Base-by-base conservation (phyloP, 2,797 vertebrate species). In the Acanthurus tractus region DNA sequence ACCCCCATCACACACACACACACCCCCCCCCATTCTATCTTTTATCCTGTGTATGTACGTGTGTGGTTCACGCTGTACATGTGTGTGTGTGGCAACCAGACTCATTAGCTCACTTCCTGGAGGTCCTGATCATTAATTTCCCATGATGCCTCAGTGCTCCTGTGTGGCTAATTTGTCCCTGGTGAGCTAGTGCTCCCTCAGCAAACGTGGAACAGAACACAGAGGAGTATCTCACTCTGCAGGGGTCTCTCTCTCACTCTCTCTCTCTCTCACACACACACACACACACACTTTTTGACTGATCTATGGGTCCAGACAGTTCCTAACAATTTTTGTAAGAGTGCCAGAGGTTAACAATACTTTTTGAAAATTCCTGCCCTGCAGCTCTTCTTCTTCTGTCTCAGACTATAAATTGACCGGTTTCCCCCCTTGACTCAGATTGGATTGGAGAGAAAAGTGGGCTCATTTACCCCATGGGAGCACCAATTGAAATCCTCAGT, bases 71-170 rank as follows among this genome's bases (percentile, higher is more conserved):
- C 63, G 12, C 69, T 76, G 66, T 59, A 67, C 78, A 74, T 63
- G 69, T 61, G 70, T 61, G 70, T 34, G 75, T 82, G 82, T 78
- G 85, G 73, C 63, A 84, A 77, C 23, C 82, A 83, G 84, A 88
- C 88, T 94, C 93, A 93, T 94, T 94, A 94, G 87, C 93, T 94
- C 88, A 92, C 92, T 92, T 93, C 91, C 89, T 91, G 91, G 89
- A 93, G 91, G 92, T 93, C 89, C 84, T 74, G 87, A 93, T 94
- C 93, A 94, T 94, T 94, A 94, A 94, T 94, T 94, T 94, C 93
- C 93, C 93, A 94, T 93, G 93, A 93, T 93, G 91, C 92, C 84
- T 90, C 82, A 57, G 87, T 88, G 85, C 85, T 91, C 86, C 89
- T 88, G 87, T 91, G 89, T 90, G 89, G 90, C 91, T 93, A 94